Percentiles rank a stretch among this genome's conserved stretches.
Conservation (phyloP, 2,113 vertebrate species). For the Muscicapa adusta region DNA sequence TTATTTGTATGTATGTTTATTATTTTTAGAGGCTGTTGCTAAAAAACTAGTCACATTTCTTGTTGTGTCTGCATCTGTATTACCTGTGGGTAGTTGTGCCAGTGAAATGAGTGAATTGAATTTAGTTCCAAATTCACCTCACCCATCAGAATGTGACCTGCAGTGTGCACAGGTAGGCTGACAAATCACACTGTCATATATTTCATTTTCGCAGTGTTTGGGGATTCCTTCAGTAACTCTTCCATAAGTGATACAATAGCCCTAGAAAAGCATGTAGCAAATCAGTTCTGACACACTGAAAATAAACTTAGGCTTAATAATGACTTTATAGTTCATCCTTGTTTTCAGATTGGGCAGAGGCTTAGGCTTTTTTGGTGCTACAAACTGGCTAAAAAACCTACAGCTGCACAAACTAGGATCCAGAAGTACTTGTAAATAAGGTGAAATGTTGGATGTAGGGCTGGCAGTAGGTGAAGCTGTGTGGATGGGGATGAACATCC, state of each 20-base stretch:
- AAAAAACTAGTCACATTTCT: not conserved
- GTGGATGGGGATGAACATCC: not conserved
- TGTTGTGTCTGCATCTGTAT: not conserved
- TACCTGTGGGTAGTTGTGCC: not conserved
- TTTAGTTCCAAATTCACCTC: not conserved
- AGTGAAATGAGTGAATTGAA: not conserved
- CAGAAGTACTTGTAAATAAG: not conserved
- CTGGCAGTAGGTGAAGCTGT: not conserved
- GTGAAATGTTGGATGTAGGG: not conserved
- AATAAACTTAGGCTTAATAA: not conserved
- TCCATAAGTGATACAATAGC: not conserved
- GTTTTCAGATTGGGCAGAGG: not conserved
- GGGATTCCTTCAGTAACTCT: not conserved
- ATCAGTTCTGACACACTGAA: conserved; percentile 18
- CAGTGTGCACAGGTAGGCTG: not conserved
- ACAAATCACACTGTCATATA: conserved; percentile 17
- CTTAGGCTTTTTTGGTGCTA: not conserved
- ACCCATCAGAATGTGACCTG: not conserved
- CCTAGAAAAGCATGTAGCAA: not conserved
- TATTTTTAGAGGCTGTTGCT: not conserved
- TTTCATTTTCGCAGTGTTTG: conserved; percentile 7
- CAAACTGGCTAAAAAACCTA: not conserved
- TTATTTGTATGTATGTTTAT: not conserved
- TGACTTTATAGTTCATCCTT: not conserved
- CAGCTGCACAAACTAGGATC: not conserved